A percentile compares a stretch with the other conserved stretches of the same genome.
These are phyloP conservation scores for Moxostoma hubbsi DNA, from an alignment of 2,797 vertebrate species.

Conservation along the genomic window DNA sequence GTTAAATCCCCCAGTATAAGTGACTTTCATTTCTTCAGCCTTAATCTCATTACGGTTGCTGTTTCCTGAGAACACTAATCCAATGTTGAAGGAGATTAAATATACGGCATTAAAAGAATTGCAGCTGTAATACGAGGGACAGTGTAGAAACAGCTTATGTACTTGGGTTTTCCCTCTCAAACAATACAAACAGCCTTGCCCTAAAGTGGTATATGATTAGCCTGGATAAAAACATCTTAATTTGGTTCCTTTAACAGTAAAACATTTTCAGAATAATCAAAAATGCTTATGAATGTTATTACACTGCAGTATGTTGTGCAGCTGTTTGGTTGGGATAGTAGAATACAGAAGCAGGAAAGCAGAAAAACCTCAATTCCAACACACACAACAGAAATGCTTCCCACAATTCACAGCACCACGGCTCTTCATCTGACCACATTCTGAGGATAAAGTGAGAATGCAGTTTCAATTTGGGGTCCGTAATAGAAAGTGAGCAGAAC, in stretches of 20 bases:
- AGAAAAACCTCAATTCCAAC: conserved; percentile 7
- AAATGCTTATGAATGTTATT: conserved; percentile 29
- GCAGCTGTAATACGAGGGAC: conserved; percentile 15
- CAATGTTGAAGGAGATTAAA: conserved; percentile 45
- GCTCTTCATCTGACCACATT: conserved; percentile 42
- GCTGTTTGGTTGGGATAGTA: neutral
- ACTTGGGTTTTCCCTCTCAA: neutral
- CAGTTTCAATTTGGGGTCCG: conserved; percentile 48
- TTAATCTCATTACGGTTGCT: conserved; percentile 43
- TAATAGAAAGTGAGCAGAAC: conserved; percentile 52
- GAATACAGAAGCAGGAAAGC: conserved; percentile 26
- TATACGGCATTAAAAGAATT: conserved; percentile 26
- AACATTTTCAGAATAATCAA: conserved; percentile 14
- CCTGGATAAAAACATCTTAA: too few species aligned
- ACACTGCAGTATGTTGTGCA: neutral
- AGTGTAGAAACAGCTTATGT: conserved; percentile 13
- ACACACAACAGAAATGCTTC: conserved; percentile 43
- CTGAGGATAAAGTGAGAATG: conserved; percentile 42
- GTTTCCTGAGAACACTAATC: conserved; percentile 46
- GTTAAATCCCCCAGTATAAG: conserved; percentile 17
- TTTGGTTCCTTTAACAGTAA: neutral
- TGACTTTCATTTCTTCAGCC: conserved; percentile 45
- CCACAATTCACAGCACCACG: conserved; percentile 21
- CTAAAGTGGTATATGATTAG: neutral
- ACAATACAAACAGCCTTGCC: neutral